A percentile compares a stretch with the other conserved stretches of the same genome.
Evolutionary conservation across 2,888 invertebrate genomes (phyloP).

Genomic region (Drosophila nigricruria): DNA sequence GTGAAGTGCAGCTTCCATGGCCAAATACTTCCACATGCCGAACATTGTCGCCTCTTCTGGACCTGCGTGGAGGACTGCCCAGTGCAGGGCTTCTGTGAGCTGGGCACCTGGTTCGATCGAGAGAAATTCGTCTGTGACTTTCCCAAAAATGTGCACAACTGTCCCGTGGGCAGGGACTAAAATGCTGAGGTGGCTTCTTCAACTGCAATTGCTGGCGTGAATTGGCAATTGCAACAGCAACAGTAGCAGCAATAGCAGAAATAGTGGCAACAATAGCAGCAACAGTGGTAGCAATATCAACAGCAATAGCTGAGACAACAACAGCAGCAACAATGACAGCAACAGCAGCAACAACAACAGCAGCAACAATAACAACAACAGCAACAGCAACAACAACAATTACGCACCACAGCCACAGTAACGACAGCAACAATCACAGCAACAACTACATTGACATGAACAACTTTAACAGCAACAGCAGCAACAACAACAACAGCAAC

Average conservation of each 20-base stretch:
- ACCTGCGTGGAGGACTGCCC: conserved; percentile 56
- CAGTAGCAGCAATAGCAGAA: background rate
- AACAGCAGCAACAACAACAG: background rate
- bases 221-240: background rate
- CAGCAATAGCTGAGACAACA: conserved; percentile 4
- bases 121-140: conserved; percentile 52
- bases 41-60: conserved; percentile 66
- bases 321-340: background rate
- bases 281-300: background rate
- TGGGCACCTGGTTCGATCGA: conserved; percentile 65
- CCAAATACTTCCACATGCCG: conserved; percentile 49
- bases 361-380: background rate
- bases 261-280: background rate
- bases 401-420: background rate
- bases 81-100: conserved; percentile 57
- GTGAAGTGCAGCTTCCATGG: conserved; percentile 54
- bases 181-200: no score
- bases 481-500: conserved; percentile 10
- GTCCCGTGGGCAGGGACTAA: conserved; percentile 54
- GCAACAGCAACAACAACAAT: background rate
- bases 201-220: conserved; percentile 66
- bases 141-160: conserved; percentile 53
- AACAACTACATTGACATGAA: conserved; percentile 32
- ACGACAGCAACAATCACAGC: conserved; percentile 1
- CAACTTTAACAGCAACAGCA: conserved; percentile 20